Conservation (phyloP, 2,797 vertebrate species). For the Rhinogobio ventralis region DNA sequence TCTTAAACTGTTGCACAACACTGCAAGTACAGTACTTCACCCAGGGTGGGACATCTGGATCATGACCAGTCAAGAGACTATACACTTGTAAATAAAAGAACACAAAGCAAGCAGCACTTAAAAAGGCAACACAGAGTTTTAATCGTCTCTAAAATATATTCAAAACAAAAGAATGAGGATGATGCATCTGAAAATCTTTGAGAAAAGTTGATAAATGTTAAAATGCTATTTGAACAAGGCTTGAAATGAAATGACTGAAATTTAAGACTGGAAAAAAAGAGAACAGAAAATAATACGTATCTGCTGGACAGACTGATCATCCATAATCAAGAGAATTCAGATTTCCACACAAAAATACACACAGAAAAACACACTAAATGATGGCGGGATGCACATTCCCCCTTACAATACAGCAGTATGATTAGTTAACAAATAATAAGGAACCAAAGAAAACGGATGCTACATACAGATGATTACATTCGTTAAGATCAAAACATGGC, state of each 20-base stretch:
- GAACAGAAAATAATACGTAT: conserved; percentile 10
- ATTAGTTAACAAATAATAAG: conserved; percentile 13
- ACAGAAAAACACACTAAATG: conserved; percentile 48
- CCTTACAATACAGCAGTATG: conserved; percentile 22
- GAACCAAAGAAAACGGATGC: conserved; percentile 20
- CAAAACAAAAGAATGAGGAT: conserved; percentile 25
- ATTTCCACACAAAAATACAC: conserved; percentile 43
- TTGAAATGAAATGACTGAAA: conserved; percentile 36
- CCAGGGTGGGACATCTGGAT: not conserved
- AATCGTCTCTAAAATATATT: conserved; percentile 45
- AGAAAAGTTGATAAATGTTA: conserved; percentile 12
- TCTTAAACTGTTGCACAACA: not conserved
- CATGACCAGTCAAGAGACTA: not conserved
- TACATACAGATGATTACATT: conserved; percentile 59
- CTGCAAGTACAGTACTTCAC: not conserved
- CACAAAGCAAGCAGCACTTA: conserved; percentile 24
- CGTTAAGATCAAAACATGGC: conserved; percentile 37
- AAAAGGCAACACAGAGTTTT: conserved; percentile 50
- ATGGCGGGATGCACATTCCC: conserved; percentile 25
- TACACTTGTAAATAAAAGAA: not conserved
- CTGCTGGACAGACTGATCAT: conserved; percentile 9
- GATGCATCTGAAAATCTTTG: conserved; percentile 1
- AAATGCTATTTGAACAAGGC: conserved; percentile 7
- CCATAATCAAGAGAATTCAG: conserved; percentile 18
- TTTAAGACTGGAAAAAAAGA: conserved; percentile 16